Base-by-base conservation (phyloP, 1,140 invertebrate genomes). In the Aphis craccivora region DNA sequence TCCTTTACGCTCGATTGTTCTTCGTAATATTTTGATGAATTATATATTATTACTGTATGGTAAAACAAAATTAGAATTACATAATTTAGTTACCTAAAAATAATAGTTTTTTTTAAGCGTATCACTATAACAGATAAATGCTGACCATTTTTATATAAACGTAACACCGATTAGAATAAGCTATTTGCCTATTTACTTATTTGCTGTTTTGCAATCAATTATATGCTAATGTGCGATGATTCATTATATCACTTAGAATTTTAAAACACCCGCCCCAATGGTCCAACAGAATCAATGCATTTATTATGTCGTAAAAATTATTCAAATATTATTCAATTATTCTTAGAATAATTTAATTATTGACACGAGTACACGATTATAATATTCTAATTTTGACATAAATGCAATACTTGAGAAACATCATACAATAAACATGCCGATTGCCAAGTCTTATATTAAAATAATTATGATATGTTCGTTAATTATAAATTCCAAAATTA, bases 251-350 rank as follows among this genome's bases (percentile, higher is more conserved):
- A 76, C 30, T 18, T 18, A 76, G 30, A n/a, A 67, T 67, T 67
- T 67, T 67, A 67, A 30, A 67, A 76, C 60, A n/a, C 60, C 14
- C 60, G n/a, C 60, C 60, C n/a, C 14, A 76, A n/a, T 76, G 60
- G 60, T 23, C 5, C 30, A 76, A 14, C 18, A 76, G 60, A 76
- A 76, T 76, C 60, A 76, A n/a, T 76, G 30, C 30, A 76, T 76
- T 76, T 76, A 35, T 76, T 76, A n/a, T 76, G 4, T 76, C 30
- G 60, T 76, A 76, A 76, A 76, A 76, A 35, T 76, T n/a, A 76
- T 76, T 76, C 30, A 76, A 76, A 76, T 76, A 76, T 76, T 76
- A 76, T 60, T 60, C 55, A 60, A 60, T 30, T 60, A 60, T 76
- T 76, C 30, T 18, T 76, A 6, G 30, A 76, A 76, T 76, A 76